Evolutionary conservation across 2,888 invertebrate species (phyloP).

Genomic region (Ctena decussata): DNA sequence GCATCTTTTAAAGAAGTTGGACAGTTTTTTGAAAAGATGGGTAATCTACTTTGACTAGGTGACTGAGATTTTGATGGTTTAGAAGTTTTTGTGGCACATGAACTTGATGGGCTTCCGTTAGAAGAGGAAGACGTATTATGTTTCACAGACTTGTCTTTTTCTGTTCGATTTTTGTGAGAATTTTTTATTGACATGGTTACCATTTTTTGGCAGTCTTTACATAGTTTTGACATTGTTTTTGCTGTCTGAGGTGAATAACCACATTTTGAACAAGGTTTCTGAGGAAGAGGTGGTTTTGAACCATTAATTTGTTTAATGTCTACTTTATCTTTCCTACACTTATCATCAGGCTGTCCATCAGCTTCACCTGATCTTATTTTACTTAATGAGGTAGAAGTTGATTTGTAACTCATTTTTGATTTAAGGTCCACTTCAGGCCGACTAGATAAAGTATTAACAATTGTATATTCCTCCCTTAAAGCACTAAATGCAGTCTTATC

Average conservation of each 20-base stretch:
- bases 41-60: constrained; percentile 72
- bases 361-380: constrained; percentile 40
- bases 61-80: constrained; percentile 71
- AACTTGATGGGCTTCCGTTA: constrained; percentile 55
- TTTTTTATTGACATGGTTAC: constrained; percentile 63
- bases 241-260: constrained; percentile 65
- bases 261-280: constrained; percentile 72
- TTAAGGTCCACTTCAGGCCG: constrained; percentile 38
- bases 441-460: constrained; percentile 68
- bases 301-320: constrained; percentile 41
- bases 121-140: constrained; percentile 57
- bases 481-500: constrained; percentile 61
- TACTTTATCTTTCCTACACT: constrained; percentile 50
- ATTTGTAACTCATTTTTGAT: constrained; percentile 41
- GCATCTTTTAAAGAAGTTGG: constrained; percentile 72
- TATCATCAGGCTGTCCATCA: constrained; percentile 63
- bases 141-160: constrained; percentile 65
- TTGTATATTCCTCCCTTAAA: constrained; percentile 59
- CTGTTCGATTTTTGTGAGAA: constrained; percentile 62
- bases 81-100: constrained; percentile 58
- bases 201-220: constrained; percentile 69
- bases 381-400: constrained; percentile 42
- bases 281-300: constrained; percentile 78
- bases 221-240: constrained; percentile 63
- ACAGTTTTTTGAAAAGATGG: constrained; percentile 72